Evolutionary conservation across 2,797 vertebrate species (phyloP).

Genomic region (Megalops cyprinoides): DNA sequence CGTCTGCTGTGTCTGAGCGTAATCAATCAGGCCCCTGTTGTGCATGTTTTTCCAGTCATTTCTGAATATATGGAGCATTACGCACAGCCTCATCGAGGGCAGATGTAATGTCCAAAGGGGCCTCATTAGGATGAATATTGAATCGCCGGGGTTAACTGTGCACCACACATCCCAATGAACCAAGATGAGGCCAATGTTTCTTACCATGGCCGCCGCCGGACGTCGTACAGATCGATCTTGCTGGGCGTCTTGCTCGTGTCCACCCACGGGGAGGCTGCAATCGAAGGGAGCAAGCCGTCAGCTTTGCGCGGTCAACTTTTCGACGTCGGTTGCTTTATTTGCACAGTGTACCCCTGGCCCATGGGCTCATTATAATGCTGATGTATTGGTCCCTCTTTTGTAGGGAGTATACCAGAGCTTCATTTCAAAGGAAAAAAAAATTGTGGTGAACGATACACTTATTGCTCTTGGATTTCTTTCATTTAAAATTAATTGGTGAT

Average conservation of each 20-base stretch:
- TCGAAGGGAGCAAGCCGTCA: conserved; percentile 8
- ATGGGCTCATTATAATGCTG: not conserved
- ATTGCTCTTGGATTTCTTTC: conserved; percentile 14
- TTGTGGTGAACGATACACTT: not conserved
- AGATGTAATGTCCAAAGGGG: not conserved
- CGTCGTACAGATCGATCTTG: conserved; percentile 96
- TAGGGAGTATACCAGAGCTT: not conserved
- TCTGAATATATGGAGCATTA: not conserved
- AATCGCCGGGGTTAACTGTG: not conserved
- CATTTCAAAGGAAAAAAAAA: not conserved
- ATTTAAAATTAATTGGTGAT: conserved; percentile 17
- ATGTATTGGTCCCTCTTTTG: not conserved
- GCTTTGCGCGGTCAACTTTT: not conserved
- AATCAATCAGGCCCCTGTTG: not conserved
- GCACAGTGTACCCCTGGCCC: not conserved
- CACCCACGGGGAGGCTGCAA: conserved; percentile 90
- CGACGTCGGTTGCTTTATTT: not conserved
- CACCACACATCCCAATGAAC: not conserved
- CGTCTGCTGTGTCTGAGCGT: not conserved
- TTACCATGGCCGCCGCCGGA: conserved; percentile 95
- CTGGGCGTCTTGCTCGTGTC: conserved; percentile 82
- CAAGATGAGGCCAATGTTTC: conserved; percentile 39
- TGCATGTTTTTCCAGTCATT: not conserved
- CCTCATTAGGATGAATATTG: not conserved
- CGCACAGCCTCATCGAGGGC: not conserved